Conservation (phyloP, 2,113 vertebrate species). For the Brachionichthys hirsutus region DNA sequence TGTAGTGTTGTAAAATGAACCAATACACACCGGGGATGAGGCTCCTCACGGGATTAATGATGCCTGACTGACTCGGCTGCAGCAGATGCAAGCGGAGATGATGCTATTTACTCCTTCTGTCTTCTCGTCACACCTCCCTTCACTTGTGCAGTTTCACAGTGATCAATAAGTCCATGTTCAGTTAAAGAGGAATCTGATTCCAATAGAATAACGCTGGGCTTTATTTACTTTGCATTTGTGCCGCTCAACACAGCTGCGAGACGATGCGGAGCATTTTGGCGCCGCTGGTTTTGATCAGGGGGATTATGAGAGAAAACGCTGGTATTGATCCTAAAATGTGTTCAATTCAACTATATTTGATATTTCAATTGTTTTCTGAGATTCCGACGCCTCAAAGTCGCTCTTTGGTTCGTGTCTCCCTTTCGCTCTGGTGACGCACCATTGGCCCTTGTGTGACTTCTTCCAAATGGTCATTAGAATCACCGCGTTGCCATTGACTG, state of each 20-base stretch:
- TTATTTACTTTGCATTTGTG: constrained; percentile 64
- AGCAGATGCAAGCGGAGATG: constrained; percentile 57
- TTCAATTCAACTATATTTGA: constrained; percentile 17
- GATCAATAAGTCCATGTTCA: constrained; percentile 75
- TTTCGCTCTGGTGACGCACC: constrained; percentile 65
- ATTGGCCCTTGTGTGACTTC: constrained; percentile 79
- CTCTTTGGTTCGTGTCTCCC: constrained; percentile 65
- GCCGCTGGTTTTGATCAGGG: constrained; percentile 19
- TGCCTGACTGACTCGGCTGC: constrained; percentile 70
- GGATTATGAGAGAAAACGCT: constrained; percentile 12
- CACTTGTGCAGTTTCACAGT: constrained; percentile 59
- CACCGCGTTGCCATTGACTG: constrained; percentile 81
- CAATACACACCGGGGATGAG: constrained; percentile 69
- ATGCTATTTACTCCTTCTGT: constrained; percentile 65
- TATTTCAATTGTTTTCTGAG: neutral
- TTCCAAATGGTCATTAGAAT: constrained; percentile 84
- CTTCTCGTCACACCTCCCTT: constrained; percentile 29
- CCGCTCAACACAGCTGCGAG: constrained; percentile 33
- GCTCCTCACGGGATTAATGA: constrained; percentile 75
- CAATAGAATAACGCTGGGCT: constrained; percentile 69
- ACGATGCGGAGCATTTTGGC: constrained; percentile 17
- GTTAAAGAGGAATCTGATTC: constrained; percentile 76
- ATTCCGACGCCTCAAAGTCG: constrained; percentile 46
- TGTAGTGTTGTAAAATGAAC: constrained; percentile 73
- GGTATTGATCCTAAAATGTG: constrained; percentile 24